phyloP scores from a whole-genome alignment of 64 coral and sea anemone genomes.

The Actinia equina region DNA sequence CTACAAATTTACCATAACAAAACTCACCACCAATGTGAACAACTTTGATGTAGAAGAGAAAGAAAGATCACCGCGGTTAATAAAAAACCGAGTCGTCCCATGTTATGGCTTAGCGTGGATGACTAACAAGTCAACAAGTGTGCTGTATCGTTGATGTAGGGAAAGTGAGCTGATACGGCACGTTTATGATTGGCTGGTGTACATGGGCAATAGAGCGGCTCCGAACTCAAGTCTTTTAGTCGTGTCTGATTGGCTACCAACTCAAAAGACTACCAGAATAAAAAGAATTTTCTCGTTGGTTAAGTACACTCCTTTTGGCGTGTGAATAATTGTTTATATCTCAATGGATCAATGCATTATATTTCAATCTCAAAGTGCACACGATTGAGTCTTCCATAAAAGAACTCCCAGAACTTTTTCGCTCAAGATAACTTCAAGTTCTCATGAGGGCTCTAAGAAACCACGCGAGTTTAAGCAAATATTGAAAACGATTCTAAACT shows the following conservation, averaged over 20 bases:
- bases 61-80: not conserved
- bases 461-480: no score
- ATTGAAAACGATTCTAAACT: not conserved
- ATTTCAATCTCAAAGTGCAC: not conserved
- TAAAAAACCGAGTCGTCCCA: not conserved
- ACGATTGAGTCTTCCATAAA: not conserved
- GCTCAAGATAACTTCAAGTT: not conserved
- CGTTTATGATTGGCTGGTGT: not conserved
- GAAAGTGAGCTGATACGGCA: not conserved
- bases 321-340: slow-evolving; percentile 6
- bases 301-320: not conserved
- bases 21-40: slow-evolving; percentile 63
- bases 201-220: not conserved
- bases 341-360: not conserved
- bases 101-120: not conserved
- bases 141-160: not conserved
- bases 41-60: slow-evolving; percentile 26
- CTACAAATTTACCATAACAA: not conserved
- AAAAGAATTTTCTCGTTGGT: not conserved
- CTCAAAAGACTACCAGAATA: not conserved
- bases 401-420: not conserved
- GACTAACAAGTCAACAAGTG: not conserved
- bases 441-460: no score
- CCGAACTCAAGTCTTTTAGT: not conserved
- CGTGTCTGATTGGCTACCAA: not conserved